Conservation (phyloP, 2,113 vertebrate genomes). For the Halichoerus grypus region DNA sequence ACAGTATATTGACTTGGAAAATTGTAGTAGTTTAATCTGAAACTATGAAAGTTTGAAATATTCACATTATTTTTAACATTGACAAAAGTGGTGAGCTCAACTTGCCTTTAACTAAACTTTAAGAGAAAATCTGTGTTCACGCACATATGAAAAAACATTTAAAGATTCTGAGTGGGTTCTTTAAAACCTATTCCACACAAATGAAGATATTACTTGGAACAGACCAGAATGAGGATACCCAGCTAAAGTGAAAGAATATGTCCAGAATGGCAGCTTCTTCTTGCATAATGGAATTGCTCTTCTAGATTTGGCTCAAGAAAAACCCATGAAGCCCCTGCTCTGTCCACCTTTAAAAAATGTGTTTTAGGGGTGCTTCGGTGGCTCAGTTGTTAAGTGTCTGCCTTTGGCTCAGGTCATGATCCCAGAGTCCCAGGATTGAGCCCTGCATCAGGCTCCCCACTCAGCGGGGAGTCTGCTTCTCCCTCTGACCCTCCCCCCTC, state of each 20-base stretch:
- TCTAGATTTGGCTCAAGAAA: background rate
- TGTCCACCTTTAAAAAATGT: background rate
- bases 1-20: background rate
- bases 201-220: background rate
- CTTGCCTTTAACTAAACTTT: conserved; percentile 36
- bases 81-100: conserved; percentile 24
- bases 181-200: background rate
- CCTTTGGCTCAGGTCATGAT: too few relatives aligned
- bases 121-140: conserved; percentile 10
- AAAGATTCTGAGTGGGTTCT: conserved; percentile 19
- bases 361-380: background rate
- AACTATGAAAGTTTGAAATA: background rate
- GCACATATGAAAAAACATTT: background rate
- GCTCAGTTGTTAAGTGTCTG: background rate
- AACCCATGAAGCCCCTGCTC: background rate
- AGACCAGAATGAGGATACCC: background rate
- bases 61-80: conserved; percentile 24
- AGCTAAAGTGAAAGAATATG: background rate
- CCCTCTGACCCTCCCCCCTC: too few relatives aligned
- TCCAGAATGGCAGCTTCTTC: background rate
- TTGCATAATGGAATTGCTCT: background rate
- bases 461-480: too few relatives aligned
- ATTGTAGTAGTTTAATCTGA: background rate
- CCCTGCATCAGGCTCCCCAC: too few relatives aligned
- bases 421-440: too few relatives aligned